phyloP scores from a whole-genome alignment of 2,113 vertebrate species.

The Cavia porcellus region DNA sequence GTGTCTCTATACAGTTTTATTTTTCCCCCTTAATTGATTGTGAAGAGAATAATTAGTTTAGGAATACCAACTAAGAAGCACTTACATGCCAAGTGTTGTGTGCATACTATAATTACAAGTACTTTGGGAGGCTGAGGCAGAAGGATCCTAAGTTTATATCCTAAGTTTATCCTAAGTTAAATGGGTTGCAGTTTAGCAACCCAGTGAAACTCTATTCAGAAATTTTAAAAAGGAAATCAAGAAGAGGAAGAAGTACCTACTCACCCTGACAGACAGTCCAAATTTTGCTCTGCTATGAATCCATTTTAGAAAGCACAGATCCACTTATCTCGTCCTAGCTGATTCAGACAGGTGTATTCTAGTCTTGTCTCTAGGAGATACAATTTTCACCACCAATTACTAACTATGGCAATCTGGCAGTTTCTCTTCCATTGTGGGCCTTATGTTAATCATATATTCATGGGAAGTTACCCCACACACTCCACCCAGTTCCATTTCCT shows the following conservation, averaged over 20 bases:
- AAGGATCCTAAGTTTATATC: background rate
- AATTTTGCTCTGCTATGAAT: background rate
- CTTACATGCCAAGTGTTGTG: background rate
- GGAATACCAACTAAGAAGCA: background rate
- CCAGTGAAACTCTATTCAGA: background rate
- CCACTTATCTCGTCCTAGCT: background rate
- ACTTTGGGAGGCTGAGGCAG: background rate
- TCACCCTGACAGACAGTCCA: background rate
- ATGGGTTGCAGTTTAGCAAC: background rate
- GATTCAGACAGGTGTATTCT: background rate
- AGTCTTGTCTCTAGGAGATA: background rate
- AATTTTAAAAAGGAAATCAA: background rate
- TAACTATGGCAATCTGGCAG: slow-evolving; percentile 69
- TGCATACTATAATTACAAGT: background rate
- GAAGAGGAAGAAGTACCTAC: background rate
- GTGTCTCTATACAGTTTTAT: background rate
- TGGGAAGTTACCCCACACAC: background rate
- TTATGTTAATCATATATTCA: background rate
- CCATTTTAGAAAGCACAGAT: background rate
- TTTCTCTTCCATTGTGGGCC: slow-evolving; percentile 64
- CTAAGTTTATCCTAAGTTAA: too few relatives aligned
- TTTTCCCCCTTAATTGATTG: background rate
- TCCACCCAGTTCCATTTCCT: background rate
- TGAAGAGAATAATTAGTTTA: background rate
- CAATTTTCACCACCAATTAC: slow-evolving; percentile 62